Percentiles rank a stretch among this genome's conserved stretches.
Evolutionary conservation across 2,113 vertebrate species (phyloP).

Genomic region (Alouatta palliata): DNA sequence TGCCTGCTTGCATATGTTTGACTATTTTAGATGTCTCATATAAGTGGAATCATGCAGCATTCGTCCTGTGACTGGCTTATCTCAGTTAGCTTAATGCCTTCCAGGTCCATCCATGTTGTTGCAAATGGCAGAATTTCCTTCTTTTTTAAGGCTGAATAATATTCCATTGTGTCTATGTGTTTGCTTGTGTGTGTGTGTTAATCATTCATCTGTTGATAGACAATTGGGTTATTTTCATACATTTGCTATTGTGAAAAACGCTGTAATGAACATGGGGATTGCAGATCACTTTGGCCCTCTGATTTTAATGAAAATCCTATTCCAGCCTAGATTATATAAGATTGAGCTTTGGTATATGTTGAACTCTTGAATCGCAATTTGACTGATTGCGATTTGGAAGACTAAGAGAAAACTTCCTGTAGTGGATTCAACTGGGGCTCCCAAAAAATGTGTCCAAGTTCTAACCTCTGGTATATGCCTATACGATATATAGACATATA

Average conservation of each 20-base stretch:
- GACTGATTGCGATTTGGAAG: constrained; percentile 11
- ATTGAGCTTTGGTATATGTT: neutral
- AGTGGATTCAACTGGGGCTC: neutral
- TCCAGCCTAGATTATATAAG: neutral
- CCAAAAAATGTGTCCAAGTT: neutral
- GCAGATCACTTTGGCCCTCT: neutral
- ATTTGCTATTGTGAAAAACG: neutral
- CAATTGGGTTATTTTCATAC: neutral
- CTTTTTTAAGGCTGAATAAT: neutral
- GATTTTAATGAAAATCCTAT: neutral
- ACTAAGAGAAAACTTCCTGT: neutral
- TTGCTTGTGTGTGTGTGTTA: neutral
- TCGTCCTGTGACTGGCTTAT: neutral
- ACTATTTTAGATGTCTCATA: neutral
- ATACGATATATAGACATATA: neutral
- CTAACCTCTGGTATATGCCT: neutral
- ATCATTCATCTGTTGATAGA: neutral
- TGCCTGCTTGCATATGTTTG: neutral
- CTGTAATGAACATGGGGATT: neutral
- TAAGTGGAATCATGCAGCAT: neutral
- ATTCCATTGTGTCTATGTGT: neutral
- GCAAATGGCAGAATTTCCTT: neutral
- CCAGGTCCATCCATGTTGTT: neutral
- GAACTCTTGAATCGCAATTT: neutral
- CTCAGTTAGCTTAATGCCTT: neutral